Evolutionary conservation across 2,113 vertebrate genomes (phyloP), one percentile per base, ranked within the genome.

Genomic region (Hippocampus abdominalis): DNA sequence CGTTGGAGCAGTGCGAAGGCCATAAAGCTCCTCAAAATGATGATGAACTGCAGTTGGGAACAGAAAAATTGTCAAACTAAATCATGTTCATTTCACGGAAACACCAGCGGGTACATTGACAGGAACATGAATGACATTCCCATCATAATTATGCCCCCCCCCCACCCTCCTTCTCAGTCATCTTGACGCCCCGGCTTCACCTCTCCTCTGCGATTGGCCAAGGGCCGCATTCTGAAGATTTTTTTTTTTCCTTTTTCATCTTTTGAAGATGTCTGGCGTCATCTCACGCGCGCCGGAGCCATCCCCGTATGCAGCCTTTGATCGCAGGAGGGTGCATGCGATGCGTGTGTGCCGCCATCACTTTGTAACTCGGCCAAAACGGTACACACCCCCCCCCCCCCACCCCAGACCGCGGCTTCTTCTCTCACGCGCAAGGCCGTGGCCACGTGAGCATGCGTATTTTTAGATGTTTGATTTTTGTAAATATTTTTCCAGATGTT

Each of bases 141-240:
- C 54, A 27, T 56, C 54, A 13, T 27, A 56, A 56, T 56, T 56
- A 54, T 54, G 20, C 21, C 21, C 4, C n/a, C 23, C 11, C n/a
- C 23, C 21, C 21, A 5, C 10, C 23, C 11, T 11, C 53, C 53
- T 4, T 25, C n/a, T 56, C n/a, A 56, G 23, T 25, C 23, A 20
- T 54, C 53, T 53, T 53, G 23, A 56, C n/a, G 53, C 21, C 53
- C 53, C n/a, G 53, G 53, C 53, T n/a, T 54, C 53, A 54, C n/a
- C 54, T 56, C 11, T 56, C 54, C 23, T 25, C 54, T 56, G 23
- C 13, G 54, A 56, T 56, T 56, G 11, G 54, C n/a, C 23, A 3
- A 25, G n/a, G 2, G 54, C n/a, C 54, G 13, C n/a, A 56, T 25
- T 23, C 54, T 56, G 54, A 56, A 25, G 23, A 12, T 2, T 54